Evolutionary conservation across 2,888 invertebrate species (phyloP), one percentile per base, ranked within the genome.

Genomic region (Rhogogaster chlorosoma): DNA sequence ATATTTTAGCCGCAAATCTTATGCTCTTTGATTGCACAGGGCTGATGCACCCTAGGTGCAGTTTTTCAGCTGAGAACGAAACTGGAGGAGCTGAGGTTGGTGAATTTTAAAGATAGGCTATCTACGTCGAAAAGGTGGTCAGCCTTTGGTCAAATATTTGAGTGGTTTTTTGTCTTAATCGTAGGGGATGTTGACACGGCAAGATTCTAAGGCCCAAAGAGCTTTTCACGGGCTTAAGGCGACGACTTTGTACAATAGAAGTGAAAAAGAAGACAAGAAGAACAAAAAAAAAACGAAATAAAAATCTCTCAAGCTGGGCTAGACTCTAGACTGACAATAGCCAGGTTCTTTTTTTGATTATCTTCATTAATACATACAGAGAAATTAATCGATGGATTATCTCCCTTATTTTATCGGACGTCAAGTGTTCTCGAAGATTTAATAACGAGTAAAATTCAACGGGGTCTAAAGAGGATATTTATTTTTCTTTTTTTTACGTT

Each of bases 21-120:
- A 57, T 57, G 61, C 61, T 22, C 61, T 61, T 61, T 61, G 57
- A 61, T 61, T 22, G 26, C n/a, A 22, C 18, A 49, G 18, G 49
- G 18, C 49, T 18, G 49, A 9, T 57, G 7, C 6, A 22, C 6
- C 6, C 6, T 49, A 49, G 61, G 57, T 61, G 26, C 26, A 26
- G 26, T 2, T 61, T 6, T 61, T 1, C 1, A 29, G 32, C 15
- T 29, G 18, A 32, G 67, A 67, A 32, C 67, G 6, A 32, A 67
- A 18, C 67, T 73, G 10, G 7, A 22, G 4, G 38, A 36, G 26
- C 42, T 38, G 29, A 42, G 67, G 29, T 49, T 32, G 83, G 64
- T 89, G 88, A 90, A 90, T 90, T 90, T 90, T 89, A 89, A 89
- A 89, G 90, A 90, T 89, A 88, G 88, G 38, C 89, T 86, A 89